A percentile compares a stretch with the other conserved stretches of the same genome.
These are phyloP conservation scores for Serinus canaria DNA, from an alignment of 2,113 vertebrate species.

Conservation along the genomic window DNA sequence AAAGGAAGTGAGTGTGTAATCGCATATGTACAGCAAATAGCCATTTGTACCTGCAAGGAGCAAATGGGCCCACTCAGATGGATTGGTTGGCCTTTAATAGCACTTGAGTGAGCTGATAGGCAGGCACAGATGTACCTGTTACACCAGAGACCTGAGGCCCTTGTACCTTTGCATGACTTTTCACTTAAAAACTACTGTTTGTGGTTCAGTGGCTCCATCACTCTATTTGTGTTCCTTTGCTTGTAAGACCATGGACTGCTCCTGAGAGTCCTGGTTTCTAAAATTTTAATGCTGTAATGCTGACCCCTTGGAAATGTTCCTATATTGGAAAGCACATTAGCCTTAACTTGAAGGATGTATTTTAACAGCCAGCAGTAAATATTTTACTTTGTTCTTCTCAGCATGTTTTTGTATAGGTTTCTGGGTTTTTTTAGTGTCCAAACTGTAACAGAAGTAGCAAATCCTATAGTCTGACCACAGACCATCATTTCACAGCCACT, in stretches of 20 bases:
- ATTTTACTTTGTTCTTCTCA: constrained; percentile 64
- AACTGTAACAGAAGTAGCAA: constrained; percentile 4
- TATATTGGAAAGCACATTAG: constrained; percentile 62
- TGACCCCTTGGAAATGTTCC: constrained; percentile 63
- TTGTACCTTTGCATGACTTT: constrained; percentile 89
- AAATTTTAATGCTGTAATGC: constrained; percentile 65
- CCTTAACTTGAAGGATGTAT: constrained; percentile 62
- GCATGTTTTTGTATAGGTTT: neutral
- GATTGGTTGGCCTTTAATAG: constrained; percentile 81
- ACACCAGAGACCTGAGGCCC: constrained; percentile 79
- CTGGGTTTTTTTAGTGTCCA: neutral
- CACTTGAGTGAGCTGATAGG: constrained; percentile 82
- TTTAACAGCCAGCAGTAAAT: constrained; percentile 63
- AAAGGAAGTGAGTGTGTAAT: constrained; percentile 80
- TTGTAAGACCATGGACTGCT: constrained; percentile 50
- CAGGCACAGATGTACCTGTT: constrained; percentile 79
- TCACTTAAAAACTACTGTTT: constrained; percentile 81
- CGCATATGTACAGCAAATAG: constrained; percentile 89
- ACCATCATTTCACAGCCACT: neutral
- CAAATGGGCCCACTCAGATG: constrained; percentile 71
- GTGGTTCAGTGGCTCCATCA: constrained; percentile 80
- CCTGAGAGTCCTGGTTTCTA: constrained; percentile 52
- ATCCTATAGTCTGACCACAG: constrained; percentile 16
- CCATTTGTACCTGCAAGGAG: constrained; percentile 89
- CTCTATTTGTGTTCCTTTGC: constrained; percentile 67